Base-by-base conservation (phyloP, 2,113 vertebrate genomes). In the Syngnathus floridae region DNA sequence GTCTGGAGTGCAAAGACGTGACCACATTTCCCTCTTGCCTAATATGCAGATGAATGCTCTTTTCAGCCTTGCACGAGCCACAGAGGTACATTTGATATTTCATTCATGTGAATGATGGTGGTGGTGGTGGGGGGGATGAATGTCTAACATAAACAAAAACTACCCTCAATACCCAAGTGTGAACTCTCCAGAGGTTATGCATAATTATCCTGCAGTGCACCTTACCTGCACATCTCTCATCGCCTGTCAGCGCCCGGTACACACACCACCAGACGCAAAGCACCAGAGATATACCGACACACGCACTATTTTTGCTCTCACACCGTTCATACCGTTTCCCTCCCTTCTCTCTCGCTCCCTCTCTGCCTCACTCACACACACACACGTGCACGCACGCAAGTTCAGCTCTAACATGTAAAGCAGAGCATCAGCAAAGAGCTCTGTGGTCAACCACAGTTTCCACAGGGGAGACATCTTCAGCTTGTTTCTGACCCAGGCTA, bases 391-490 rank as follows among this genome's bases (percentile, higher is more conserved):
- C 56, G 71, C 46, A 69, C 73, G 37, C 12, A 55, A 65, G 48
- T 58, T 54, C 52, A 64, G 59, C 65, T 71, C 63, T 3, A 46
- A 66, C 66, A 77, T 82, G 37, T 62, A 70, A 78, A 75, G 51
- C 55, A 70, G 62, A 45, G 67, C 80, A 88, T 89, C 87, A 86
- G 82, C 83, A 87, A 84, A 80, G 82, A 81, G 78, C 79, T 84
- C 70, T 77, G 81, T 48, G 80, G 78, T 79, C 64, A 31, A 82
- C 86, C 73, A 62, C 71, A 1, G 56, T 49, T 26, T 75, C 86
- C 90, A 90, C 90, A 79, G 74, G 93, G 91, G 92, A 92, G 88
- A 91, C 88, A 90, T 77, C 82, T 87, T 86, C 85, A 91, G 87
- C 89, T 91, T 87, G 86, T 87, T 91, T 92, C 91, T 92, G 90